Conservation (phyloP, 2,888 invertebrate species). For the Celastrina argiolus region DNA sequence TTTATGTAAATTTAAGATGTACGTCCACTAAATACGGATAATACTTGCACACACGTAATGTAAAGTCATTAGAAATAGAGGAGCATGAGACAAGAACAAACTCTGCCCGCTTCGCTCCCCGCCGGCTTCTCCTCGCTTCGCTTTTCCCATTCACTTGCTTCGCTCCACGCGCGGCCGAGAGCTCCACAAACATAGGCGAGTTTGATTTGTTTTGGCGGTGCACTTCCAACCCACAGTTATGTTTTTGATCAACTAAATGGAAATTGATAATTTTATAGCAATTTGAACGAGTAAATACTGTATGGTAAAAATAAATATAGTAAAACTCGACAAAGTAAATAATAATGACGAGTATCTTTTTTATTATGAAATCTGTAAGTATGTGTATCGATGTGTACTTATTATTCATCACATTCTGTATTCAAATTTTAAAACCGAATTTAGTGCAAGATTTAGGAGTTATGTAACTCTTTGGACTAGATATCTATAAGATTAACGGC, state of each 20-base stretch:
- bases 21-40: background rate
- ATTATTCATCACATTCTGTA: too few relatives aligned
- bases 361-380: too few relatives aligned
- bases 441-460: too few relatives aligned
- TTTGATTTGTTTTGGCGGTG: slow-evolving; percentile 20
- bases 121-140: background rate
- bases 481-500: too few relatives aligned
- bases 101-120: too few relatives aligned
- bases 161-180: background rate
- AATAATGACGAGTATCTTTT: too few relatives aligned
- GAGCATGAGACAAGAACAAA: background rate
- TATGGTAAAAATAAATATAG: too few relatives aligned
- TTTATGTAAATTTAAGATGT: too few relatives aligned
- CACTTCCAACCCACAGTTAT: background rate
- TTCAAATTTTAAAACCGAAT: too few relatives aligned
- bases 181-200: slow-evolving; percentile 10
- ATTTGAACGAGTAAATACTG: slow-evolving; percentile 7
- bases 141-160: background rate
- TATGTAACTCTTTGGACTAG: too few relatives aligned
- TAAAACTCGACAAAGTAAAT: too few relatives aligned
- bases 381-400: too few relatives aligned
- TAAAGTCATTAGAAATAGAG: background rate
- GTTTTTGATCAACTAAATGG: slow-evolving; percentile 5
- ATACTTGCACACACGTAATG: background rate
- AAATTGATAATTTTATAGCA: slow-evolving; percentile 22